Base-by-base conservation (phyloP, 2,113 vertebrate species). In the Capra hircus region DNA sequence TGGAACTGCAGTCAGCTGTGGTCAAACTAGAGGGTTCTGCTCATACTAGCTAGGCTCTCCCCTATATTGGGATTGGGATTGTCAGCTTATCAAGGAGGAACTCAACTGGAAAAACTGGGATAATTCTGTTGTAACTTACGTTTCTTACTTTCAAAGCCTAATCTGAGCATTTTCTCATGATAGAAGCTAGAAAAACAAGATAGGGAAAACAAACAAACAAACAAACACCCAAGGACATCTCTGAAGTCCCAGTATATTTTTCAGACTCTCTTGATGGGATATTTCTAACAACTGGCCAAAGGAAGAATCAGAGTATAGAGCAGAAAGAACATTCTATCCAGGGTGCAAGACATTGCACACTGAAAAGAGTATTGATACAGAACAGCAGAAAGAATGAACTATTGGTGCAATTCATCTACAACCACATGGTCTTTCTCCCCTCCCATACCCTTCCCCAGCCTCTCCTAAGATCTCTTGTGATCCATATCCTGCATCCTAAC, bases 181-280 rank as follows among this genome's bases (percentile, higher is more conserved):
- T 14, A 90, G 45, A 82, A 2, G 13, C 86, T 86, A 53, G 33
- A 95, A 77, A 6, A 90, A 3, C 3, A 25, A 84, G 13, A 30
- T 62, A 36, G 55, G 59, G 10, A 86, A 97, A 91, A 23, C 50
- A 86, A 90, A 97, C 40, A 40, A 40, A 43, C 43, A 43, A 43
- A 43, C 43, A 91, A n/a, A 85, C 2, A 80, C 50, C 74, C 45
- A 53, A 77, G 16, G 67, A 43, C 9, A 19, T 43, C 59, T 17
- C 59, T 52, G 27, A 40, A 92, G n/a, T 50, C 89, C 36, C 16
- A 7, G 1, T 48, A 48, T 59, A 64, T 78, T 91, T 83, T 92
- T 64, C 25, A 64, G 30, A 8, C 14, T 40, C 36, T 88, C n/a
- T 77, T 90, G 62, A 64, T 1, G 17, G 0, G 14, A 67, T 64